Conservation (phyloP, 1,140 invertebrate genomes). For the Delia radicum region DNA sequence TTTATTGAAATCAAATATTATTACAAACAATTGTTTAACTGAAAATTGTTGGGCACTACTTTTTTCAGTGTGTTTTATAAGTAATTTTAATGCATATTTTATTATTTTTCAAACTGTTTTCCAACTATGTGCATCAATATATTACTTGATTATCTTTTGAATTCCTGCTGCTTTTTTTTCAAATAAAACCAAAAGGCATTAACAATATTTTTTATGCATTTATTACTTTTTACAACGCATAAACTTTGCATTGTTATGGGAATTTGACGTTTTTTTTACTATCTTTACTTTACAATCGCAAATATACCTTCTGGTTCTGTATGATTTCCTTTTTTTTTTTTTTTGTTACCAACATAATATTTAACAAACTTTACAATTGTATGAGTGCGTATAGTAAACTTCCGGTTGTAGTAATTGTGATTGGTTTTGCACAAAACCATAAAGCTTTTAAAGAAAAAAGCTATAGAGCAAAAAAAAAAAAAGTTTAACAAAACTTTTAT, state of each 20-base stretch:
- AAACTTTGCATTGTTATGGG: neutral
- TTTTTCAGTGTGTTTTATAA: too few relatives aligned
- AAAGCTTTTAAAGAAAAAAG: neutral
- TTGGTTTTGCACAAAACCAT: neutral
- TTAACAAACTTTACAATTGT: neutral
- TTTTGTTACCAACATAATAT: neutral
- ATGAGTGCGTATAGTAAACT: neutral
- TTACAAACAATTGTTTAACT: too few relatives aligned
- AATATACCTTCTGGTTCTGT: neutral
- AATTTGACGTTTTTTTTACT: neutral
- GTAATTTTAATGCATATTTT: too few relatives aligned
- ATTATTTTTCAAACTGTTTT: too few relatives aligned
- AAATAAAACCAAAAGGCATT: neutral
- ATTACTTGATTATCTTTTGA: too few relatives aligned
- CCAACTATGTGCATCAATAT: too few relatives aligned
- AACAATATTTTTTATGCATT: slow-evolving; percentile 5
- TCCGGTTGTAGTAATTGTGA: neutral
- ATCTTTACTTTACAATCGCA: neutral
- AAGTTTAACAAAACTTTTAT: neutral
- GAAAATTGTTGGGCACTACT: too few relatives aligned
- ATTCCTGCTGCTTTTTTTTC: too few relatives aligned
- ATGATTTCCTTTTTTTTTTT: neutral
- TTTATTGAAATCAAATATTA: too few relatives aligned
- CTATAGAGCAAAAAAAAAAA: neutral
- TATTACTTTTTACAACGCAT: neutral